These are phyloP conservation scores for Episyrphus balteatus DNA, from an alignment of 1,140 invertebrate genomes.

Conservation along the genomic window DNA sequence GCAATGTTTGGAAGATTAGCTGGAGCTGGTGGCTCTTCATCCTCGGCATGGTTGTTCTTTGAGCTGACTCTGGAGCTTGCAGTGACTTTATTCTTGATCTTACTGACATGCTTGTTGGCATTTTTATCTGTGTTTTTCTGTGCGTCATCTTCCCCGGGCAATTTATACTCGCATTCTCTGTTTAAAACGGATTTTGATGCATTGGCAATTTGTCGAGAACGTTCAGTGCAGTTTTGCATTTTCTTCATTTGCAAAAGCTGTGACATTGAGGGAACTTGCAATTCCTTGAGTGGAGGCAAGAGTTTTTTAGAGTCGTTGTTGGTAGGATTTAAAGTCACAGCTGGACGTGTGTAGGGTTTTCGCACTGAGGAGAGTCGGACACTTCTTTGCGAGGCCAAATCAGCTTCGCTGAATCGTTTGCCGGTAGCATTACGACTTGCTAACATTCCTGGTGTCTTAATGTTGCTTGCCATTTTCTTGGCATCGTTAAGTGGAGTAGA, in stretches of 20 bases:
- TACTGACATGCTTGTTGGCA: conserved; percentile 34
- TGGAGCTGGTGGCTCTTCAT: conserved; percentile 37
- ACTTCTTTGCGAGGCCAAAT: conserved; percentile 5
- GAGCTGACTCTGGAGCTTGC: conserved; percentile 2
- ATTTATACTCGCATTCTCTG: too few species aligned
- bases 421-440: conserved; percentile 14
- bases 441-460: too few species aligned
- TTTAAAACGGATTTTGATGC: conserved; percentile 4
- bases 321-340: conserved; percentile 6
- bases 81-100: conserved; percentile 38
- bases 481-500: conserved; percentile 61
- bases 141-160: conserved; percentile 10
- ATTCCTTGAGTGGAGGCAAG: conserved; percentile 27
- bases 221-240: conserved; percentile 49
- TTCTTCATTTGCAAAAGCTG: conserved; percentile 49
- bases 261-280: conserved; percentile 45
- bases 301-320: not conserved
- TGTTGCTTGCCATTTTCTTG: conserved; percentile 49
- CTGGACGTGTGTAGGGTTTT: conserved; percentile 10
- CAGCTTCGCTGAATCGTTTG: conserved; percentile 12
- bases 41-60: conserved; percentile 24
- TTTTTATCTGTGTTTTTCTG: conserved; percentile 14
- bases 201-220: conserved; percentile 47
- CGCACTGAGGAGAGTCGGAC: conserved; percentile 8
- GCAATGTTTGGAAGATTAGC: conserved; percentile 47